These are phyloP conservation scores for Drosophila anceps DNA, from an alignment of 2,888 invertebrate genomes.

Conservation along the genomic window DNA sequence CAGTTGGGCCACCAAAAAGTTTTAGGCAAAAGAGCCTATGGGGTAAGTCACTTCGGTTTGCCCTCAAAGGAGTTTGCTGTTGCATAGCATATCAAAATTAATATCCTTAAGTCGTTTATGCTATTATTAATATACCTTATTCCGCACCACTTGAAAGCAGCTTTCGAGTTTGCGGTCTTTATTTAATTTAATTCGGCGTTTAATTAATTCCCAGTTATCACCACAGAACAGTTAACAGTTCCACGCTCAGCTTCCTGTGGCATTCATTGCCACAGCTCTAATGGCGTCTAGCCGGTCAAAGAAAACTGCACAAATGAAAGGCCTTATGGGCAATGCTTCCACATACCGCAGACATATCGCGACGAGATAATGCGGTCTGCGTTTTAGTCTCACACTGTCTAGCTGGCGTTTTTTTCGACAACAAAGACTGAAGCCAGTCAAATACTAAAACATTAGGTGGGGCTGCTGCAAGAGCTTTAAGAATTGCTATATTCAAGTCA, in stretches of 20 bases:
- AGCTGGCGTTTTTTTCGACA: slow-evolving; percentile 31
- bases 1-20: slow-evolving; percentile 37
- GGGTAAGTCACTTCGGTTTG: neutral
- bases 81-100: slow-evolving; percentile 1
- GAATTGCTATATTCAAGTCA: neutral
- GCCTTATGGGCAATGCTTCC: slow-evolving; percentile 63
- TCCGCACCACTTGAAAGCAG: slow-evolving; percentile 23
- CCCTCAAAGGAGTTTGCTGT: slow-evolving; percentile 24
- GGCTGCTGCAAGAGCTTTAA: neutral
- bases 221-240: slow-evolving; percentile 65
- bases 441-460: neutral
- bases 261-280: slow-evolving; percentile 31
- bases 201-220: slow-evolving; percentile 84
- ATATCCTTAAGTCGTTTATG: slow-evolving; percentile 22
- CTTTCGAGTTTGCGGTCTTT: slow-evolving; percentile 46
- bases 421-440: slow-evolving; percentile 6
- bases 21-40: neutral
- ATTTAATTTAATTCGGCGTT: slow-evolving; percentile 74
- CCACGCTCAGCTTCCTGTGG: slow-evolving; percentile 50
- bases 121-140: slow-evolving; percentile 46
- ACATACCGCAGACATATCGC: slow-evolving; percentile 73
- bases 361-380: slow-evolving; percentile 61
- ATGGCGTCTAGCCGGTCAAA: slow-evolving; percentile 67
- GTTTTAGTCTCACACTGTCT: slow-evolving; percentile 61
- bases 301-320: slow-evolving; percentile 47